These are phyloP conservation scores for Torymus tubicola DNA, from an alignment of 2,888 invertebrate genomes.

Conservation along the genomic window DNA sequence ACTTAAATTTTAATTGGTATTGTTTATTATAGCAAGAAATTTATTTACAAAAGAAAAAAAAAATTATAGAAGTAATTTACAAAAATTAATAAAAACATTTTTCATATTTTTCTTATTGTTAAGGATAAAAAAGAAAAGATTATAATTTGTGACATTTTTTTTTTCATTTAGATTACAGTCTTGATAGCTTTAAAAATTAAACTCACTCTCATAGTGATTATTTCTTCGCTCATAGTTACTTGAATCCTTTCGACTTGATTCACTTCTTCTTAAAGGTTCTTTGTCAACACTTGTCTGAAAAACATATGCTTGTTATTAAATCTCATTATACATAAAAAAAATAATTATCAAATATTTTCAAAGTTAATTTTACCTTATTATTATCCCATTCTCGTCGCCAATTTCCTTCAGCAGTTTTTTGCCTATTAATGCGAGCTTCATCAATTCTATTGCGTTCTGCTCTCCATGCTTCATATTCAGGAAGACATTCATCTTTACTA, in stretches of 20 bases:
- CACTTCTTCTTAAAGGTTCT: constrained; percentile 58
- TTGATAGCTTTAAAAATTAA: constrained; percentile 1
- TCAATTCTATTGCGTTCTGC: constrained; percentile 76
- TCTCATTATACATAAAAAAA: constrained; percentile 3
- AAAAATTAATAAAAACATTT: too few relatives aligned
- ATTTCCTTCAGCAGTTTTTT: constrained; percentile 76
- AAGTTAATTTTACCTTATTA: constrained; percentile 69
- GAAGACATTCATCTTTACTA: constrained; percentile 65
- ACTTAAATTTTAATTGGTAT: too few relatives aligned
- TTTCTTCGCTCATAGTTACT: constrained; percentile 68
- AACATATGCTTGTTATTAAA: constrained; percentile 1
- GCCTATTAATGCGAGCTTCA: constrained; percentile 75
- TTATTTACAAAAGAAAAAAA: too few relatives aligned
- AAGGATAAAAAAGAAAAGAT: too few relatives aligned
- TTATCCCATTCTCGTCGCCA: constrained; percentile 77
- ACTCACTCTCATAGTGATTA: constrained; percentile 61
- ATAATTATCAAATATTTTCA: background rate
- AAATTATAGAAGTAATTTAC: too few relatives aligned
- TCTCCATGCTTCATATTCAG: constrained; percentile 76
- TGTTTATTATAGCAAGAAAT: too few relatives aligned
- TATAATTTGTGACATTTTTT: too few relatives aligned
- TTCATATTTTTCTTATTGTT: too few relatives aligned
- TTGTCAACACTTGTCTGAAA: constrained; percentile 61
- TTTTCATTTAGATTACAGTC: too few relatives aligned
- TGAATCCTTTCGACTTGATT: constrained; percentile 61